Evolutionary conservation across 2,888 invertebrate species (phyloP), one percentile per base, ranked within the genome.

Genomic region (Oeneis ivallda): DNA sequence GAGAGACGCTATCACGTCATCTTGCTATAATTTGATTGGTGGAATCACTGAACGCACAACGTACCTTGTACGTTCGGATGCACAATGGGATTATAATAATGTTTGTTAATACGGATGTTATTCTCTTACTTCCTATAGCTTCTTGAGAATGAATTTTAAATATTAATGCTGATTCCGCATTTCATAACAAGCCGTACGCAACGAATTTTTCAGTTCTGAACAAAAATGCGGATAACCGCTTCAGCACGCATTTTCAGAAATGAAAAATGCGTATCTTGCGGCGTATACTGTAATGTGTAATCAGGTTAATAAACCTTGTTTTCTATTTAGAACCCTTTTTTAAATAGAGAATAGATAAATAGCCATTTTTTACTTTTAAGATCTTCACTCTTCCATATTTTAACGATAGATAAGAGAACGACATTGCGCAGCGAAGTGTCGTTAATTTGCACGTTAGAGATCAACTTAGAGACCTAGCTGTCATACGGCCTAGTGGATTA

Each of bases 301-400:
- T 11, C 6, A 17, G 19, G 1, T 19, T 50, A 26, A 52, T 49
- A 58, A 65, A 60, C 26, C 26, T 70, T 68, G 66, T 62, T 68
- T 68, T 61, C 60, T 60, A 65, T 62, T 75, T 84, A 83, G 80
- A 78, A 73, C 70, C 62, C 78, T 76, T 80, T 70, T 58, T 61
- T 11, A 43, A 53, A 62, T 70, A 70, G 68, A 68, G 34, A 41
- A 79, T 73, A 71, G 70, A 70, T 72, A 68, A 26, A 72, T 72
- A 71, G 69, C 59, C 75, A n/a, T n/a, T 78, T 87, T 87, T 77
- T 75, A 73, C 82, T 78, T 86, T 73, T 85, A 77, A 81, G 79
- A 83, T 83, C 85, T 91, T 91, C 91, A 92, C 92, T 92, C 92
- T 92, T 92, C 92, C 92, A 92, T 92, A 78, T 91, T 90, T 89